Evolutionary conservation across 2,113 vertebrate genomes (phyloP).

Genomic region (Dipodomys stephensi): DNA sequence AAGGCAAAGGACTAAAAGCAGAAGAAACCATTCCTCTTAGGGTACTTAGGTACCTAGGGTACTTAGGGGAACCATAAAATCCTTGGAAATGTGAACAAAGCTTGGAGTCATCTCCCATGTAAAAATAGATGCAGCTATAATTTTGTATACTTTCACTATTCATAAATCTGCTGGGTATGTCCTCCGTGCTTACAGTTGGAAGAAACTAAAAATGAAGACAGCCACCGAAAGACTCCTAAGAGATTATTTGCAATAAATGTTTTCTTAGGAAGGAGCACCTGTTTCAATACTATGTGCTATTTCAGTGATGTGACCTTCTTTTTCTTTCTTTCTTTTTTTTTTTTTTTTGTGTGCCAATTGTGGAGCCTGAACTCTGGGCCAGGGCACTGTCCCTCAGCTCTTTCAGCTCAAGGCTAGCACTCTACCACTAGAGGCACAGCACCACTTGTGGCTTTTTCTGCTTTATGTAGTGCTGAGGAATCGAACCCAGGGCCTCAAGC

Average conservation of each 20-base stretch:
- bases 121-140: neutral
- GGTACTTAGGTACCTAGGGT: neutral
- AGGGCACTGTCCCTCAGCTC: no score
- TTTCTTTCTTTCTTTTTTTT: no score
- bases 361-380: no score
- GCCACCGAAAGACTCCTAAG: neutral
- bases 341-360: no score
- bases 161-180: neutral
- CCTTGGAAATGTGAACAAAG: conserved; percentile 7
- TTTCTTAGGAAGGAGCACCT: neutral
- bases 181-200: neutral
- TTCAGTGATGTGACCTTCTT: no score
- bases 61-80: neutral
- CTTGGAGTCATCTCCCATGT: neutral
- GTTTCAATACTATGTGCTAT: neutral
- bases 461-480: no score
- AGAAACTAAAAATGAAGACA: conserved; percentile 4
- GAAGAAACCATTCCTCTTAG: neutral
- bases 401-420: no score
- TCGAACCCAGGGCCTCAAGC: no score
- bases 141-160: conserved; percentile 20
- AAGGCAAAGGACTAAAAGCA: neutral
- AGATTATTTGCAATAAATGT: neutral
- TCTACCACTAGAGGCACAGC: no score
- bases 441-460: no score